phyloP scores from a whole-genome alignment of 2,888 invertebrate genomes.

The Automeris io region DNA sequence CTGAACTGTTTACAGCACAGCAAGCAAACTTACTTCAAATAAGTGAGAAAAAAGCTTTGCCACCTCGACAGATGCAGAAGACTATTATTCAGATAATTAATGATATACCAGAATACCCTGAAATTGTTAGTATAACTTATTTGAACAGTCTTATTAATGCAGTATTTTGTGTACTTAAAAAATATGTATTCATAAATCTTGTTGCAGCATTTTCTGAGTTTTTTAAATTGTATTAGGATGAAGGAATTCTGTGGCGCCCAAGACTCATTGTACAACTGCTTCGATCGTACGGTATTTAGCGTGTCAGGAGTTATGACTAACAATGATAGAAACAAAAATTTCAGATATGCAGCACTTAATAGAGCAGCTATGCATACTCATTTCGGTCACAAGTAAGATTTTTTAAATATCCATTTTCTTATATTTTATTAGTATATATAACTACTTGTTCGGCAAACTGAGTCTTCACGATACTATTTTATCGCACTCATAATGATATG shows the following conservation, averaged over 20 bases:
- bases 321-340: conserved; percentile 78
- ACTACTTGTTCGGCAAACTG: too few relatives aligned
- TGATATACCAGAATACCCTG: conserved; percentile 87
- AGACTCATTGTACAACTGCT: conserved; percentile 88
- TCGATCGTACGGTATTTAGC: conserved; percentile 80
- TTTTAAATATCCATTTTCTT: neutral
- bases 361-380: conserved; percentile 91
- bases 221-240: conserved; percentile 90
- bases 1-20: conserved; percentile 91
- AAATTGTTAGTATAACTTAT: conserved; percentile 80
- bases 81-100: conserved; percentile 83
- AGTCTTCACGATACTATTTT: too few relatives aligned
- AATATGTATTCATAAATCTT: neutral
- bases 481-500: too few relatives aligned
- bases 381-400: conserved; percentile 85
- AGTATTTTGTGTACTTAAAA: neutral
- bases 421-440: neutral
- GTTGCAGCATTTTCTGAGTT: conserved; percentile 91
- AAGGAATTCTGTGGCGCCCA: conserved; percentile 91
- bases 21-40: conserved; percentile 89
- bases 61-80: conserved; percentile 85
- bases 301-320: conserved; percentile 50
- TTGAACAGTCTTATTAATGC: neutral
- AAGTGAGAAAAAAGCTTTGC: conserved; percentile 87
- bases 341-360: conserved; percentile 93